Percentiles rank a stretch among this genome's conserved stretches.
Conservation (phyloP, 1,140 invertebrate genomes). For the Steinernema khuongi region DNA sequence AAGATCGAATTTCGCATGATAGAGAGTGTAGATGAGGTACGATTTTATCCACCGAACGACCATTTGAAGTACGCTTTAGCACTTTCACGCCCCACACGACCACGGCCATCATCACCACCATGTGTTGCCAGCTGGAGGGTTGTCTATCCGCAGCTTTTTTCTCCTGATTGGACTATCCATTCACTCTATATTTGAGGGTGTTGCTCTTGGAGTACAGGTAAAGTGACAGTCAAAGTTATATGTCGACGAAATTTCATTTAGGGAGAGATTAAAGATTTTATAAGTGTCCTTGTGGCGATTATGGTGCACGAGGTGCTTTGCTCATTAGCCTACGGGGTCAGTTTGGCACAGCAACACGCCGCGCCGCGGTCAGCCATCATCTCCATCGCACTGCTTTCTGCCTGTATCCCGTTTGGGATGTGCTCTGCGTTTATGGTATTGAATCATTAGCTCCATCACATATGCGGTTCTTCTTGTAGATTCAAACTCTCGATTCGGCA, state of each 20-base stretch:
- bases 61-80: not conserved
- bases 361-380: conserved; percentile 44
- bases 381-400: conserved; percentile 53
- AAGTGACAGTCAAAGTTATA: conserved; percentile 23
- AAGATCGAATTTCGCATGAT: conserved; percentile 4
- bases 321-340: conserved; percentile 61
- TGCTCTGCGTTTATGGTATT: conserved; percentile 55
- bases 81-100: not conserved
- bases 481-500: conserved; percentile 26
- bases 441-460: not conserved
- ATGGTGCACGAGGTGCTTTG: conserved; percentile 60
- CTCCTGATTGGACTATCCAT: conserved; percentile 60
- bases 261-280: conserved; percentile 43
- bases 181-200: conserved; percentile 62
- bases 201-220: conserved; percentile 60
- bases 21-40: not conserved
- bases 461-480: conserved; percentile 27
- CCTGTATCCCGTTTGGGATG: conserved; percentile 60
- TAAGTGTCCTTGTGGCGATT: conserved; percentile 60
- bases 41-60: conserved; percentile 14
- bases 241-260: conserved; percentile 25
- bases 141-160: conserved; percentile 52
- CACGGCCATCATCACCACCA: conserved; percentile 42
- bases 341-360: conserved; percentile 51
- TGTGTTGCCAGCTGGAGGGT: conserved; percentile 40